phyloP scores from a whole-genome alignment of 2,797 vertebrate genomes.

The Hydrolagus colliei region DNA sequence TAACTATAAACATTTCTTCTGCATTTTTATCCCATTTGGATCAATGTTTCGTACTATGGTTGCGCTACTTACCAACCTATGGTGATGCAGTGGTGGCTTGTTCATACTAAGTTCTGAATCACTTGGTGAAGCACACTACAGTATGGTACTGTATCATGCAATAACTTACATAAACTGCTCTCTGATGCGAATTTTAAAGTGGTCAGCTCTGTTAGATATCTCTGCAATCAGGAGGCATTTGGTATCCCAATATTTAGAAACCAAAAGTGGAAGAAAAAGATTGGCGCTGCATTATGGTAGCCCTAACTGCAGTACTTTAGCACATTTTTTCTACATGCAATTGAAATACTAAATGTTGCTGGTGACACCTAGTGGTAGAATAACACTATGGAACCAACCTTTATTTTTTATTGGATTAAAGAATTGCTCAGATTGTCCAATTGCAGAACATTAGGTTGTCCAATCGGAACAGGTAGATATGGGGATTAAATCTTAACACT shows the following conservation, averaged over 20 bases:
- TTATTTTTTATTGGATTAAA: not conserved
- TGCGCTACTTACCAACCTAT: not conserved
- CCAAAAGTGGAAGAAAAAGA: not conserved
- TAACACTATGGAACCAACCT: not conserved
- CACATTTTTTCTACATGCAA: not conserved
- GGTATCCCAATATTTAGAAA: constrained; percentile 23
- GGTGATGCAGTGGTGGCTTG: not conserved
- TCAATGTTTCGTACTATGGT: not conserved
- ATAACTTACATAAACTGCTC: constrained; percentile 1
- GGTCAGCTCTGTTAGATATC: constrained; percentile 10
- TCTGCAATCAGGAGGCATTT: not conserved
- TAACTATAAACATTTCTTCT: not conserved
- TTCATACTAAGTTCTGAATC: not conserved
- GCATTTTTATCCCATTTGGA: constrained; percentile 13
- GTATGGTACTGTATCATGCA: not conserved
- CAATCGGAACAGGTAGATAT: not conserved
- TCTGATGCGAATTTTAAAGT: constrained; percentile 12
- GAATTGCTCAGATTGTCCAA: not conserved
- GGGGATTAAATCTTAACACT: constrained; percentile 10
- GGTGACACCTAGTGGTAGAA: constrained; percentile 19
- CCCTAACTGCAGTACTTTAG: not conserved
- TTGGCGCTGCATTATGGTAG: not conserved
- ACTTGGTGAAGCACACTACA: not conserved
- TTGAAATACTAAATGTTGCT: constrained; percentile 1
- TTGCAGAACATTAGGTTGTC: not conserved